Evolutionary conservation across 2,888 invertebrate species (phyloP).

Genomic region (Chorisops tibialis): DNA sequence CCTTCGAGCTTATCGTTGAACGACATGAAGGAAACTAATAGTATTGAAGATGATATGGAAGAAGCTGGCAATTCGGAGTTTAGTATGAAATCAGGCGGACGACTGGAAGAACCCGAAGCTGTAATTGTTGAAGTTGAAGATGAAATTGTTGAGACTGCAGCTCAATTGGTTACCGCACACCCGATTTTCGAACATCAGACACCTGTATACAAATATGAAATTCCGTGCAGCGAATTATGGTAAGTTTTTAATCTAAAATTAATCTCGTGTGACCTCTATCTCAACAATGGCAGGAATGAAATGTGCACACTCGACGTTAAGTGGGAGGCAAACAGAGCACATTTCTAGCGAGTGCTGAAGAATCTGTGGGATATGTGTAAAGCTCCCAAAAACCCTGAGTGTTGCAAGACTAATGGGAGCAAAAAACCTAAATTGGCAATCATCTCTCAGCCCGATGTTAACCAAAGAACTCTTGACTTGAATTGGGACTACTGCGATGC

Average conservation of each 20-base stretch:
- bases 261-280: too few species aligned
- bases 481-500: too few species aligned
- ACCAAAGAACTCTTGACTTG: too few species aligned
- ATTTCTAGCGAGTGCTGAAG: too few species aligned
- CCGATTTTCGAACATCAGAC: conserved; percentile 64
- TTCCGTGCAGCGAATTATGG: conserved; percentile 59
- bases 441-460: too few species aligned
- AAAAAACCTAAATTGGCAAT: too few species aligned
- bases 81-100: background rate
- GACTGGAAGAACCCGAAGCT: conserved; percentile 62
- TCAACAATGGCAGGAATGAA: background rate
- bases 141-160: conserved; percentile 74
- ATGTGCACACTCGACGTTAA: too few species aligned
- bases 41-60: conserved; percentile 53
- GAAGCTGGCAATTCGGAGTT: conserved; percentile 41
- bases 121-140: conserved; percentile 78
- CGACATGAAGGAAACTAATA: conserved; percentile 62
- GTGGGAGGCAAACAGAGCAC: background rate
- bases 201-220: conserved; percentile 68
- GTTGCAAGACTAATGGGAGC: too few species aligned
- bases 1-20: conserved; percentile 73
- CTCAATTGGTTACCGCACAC: conserved; percentile 64
- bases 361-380: too few species aligned
- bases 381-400: too few species aligned
- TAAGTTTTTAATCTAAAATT: conserved; percentile 38